Conservation (phyloP, 2,113 vertebrate genomes). For the Ivindomyrus marchei region DNA sequence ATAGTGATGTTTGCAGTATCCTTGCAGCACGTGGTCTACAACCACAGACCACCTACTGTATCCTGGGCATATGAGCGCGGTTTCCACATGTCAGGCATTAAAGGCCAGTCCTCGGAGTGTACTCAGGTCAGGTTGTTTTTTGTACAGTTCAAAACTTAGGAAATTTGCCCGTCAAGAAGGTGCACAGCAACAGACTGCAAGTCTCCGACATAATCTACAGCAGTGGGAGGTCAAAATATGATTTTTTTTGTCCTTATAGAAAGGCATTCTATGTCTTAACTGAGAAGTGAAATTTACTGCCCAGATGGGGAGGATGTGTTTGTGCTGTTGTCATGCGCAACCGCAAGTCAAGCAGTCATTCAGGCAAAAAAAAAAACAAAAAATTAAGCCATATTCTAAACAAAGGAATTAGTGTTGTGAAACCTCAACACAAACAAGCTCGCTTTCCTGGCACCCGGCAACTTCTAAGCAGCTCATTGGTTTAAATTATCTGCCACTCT, state of each 20-base stretch:
- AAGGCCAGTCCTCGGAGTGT: background rate
- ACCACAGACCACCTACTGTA: constrained; percentile 24
- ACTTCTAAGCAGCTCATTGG: background rate
- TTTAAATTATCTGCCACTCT: background rate
- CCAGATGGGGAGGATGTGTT: background rate
- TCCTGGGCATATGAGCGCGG: background rate
- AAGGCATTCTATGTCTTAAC: background rate
- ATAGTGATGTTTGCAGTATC: constrained; percentile 21
- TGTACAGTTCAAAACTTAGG: background rate
- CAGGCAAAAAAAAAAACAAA: background rate
- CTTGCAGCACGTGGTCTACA: constrained; percentile 9
- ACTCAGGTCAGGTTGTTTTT: background rate
- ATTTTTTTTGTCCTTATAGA: background rate
- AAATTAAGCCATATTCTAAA: constrained; percentile 3
- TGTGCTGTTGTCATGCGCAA: background rate
- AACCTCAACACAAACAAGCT: constrained; percentile 6
- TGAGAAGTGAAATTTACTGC: background rate
- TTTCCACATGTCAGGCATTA: constrained; percentile 11
- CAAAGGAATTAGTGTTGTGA: constrained; percentile 11
- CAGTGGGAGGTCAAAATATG: background rate
- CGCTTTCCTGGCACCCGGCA: background rate
- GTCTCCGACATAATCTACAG: background rate
- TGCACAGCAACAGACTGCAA: background rate
- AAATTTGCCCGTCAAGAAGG: background rate
- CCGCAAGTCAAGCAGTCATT: background rate